Evolutionary conservation across 2,888 invertebrate species (phyloP).

Genomic region (Ctenicera cuprea): DNA sequence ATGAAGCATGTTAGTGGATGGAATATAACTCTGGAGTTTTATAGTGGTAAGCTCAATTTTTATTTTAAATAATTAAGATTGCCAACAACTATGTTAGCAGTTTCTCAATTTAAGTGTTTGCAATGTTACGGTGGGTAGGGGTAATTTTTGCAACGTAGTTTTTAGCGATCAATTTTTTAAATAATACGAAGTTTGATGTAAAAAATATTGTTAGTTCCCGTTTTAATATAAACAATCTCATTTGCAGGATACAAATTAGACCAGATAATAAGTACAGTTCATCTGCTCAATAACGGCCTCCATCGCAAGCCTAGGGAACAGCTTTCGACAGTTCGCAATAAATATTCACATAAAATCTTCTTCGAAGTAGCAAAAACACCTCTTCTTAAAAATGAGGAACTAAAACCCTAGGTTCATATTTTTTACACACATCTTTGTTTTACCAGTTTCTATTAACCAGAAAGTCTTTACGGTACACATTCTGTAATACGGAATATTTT

Average conservation of each 20-base stretch:
- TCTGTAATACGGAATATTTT: not conserved
- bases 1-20: slow-evolving; percentile 88
- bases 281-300: slow-evolving; percentile 84
- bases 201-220: too few species aligned
- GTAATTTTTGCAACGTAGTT: too few species aligned
- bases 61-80: too few species aligned
- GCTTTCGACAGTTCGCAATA: slow-evolving; percentile 90
- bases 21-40: slow-evolving; percentile 85
- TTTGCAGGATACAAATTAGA: slow-evolving; percentile 82
- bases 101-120: too few species aligned
- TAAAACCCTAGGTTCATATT: slow-evolving; percentile 31
- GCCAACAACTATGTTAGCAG: too few species aligned
- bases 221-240: too few species aligned
- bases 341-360: slow-evolving; percentile 96
- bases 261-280: slow-evolving; percentile 84
- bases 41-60: slow-evolving; percentile 77
- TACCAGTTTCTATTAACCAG: too few species aligned
- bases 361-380: slow-evolving; percentile 93
- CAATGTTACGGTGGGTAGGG: too few species aligned
- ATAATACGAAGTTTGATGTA: too few species aligned
- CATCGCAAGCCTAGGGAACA: slow-evolving; percentile 86
- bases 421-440: not conserved
- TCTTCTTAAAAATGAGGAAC: slow-evolving; percentile 71
- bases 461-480: not conserved
- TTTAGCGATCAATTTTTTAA: too few species aligned